Conservation (phyloP, 1,140 invertebrate species). For the Drosophila aff. region DNA sequence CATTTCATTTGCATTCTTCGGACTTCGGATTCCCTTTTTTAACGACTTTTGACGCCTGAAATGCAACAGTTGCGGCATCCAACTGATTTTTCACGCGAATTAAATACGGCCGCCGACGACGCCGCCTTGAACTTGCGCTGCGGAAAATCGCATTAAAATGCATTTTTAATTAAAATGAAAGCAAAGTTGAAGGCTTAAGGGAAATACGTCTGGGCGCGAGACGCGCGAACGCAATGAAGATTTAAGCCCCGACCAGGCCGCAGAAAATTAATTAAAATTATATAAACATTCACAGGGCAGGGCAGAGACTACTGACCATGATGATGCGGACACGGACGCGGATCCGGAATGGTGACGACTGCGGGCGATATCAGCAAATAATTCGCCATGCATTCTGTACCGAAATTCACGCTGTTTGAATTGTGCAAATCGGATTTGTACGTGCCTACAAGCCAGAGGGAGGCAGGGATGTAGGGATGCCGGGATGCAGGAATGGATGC, state of each 20-base stretch:
- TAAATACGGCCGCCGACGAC: constrained; percentile 6
- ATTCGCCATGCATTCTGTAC: constrained; percentile 49
- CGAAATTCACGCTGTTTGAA: constrained; percentile 76
- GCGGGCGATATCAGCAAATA: constrained; percentile 68
- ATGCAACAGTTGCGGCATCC: constrained; percentile 29
- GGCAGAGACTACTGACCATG: constrained; percentile 11
- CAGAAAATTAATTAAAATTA: constrained; percentile 81
- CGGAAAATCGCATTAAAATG: constrained; percentile 71
- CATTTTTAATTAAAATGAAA: constrained; percentile 80
- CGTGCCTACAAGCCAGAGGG: constrained; percentile 48
- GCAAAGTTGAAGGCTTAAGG: constrained; percentile 67
- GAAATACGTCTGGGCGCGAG: constrained; percentile 22
- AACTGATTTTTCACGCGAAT: constrained; percentile 7
- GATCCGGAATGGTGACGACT: constrained; percentile 25
- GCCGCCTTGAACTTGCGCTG: constrained; percentile 38
- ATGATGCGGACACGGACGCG: constrained; percentile 15
- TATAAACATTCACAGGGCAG: constrained; percentile 46
- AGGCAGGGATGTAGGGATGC: not conserved
- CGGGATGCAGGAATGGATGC: constrained; percentile 4
- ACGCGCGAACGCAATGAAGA: constrained; percentile 14
- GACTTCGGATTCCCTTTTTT: not conserved
- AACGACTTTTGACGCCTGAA: constrained; percentile 14
- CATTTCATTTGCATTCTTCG: constrained; percentile 27
- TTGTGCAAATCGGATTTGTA: constrained; percentile 81
- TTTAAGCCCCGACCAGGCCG: constrained; percentile 58